These are phyloP conservation scores for Ictalurus punctatus DNA, from an alignment of 2,113 vertebrate genomes.

Conservation along the genomic window DNA sequence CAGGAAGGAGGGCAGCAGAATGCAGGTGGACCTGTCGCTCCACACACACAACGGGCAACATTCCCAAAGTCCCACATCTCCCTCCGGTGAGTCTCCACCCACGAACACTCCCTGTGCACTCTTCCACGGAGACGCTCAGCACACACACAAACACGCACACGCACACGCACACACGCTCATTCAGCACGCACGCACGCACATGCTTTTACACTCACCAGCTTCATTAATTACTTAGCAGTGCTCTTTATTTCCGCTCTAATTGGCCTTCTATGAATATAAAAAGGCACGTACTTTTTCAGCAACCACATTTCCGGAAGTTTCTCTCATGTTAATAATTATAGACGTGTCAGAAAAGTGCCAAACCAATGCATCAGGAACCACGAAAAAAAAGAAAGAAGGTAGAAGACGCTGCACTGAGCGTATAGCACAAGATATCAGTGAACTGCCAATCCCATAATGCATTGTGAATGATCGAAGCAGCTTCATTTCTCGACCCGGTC, in stretches of 20 bases:
- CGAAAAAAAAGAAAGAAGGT: background rate
- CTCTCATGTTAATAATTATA: background rate
- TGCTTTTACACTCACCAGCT: background rate
- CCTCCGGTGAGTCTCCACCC: conserved; percentile 81
- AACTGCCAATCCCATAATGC: background rate
- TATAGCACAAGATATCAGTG: too few species aligned
- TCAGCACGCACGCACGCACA: background rate
- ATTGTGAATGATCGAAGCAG: background rate
- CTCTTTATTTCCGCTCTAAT: background rate
- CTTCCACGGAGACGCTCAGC: conserved; percentile 11
- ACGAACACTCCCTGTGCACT: conserved; percentile 13
- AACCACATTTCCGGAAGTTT: background rate
- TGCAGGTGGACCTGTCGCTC: conserved; percentile 89
- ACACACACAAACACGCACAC: conserved; percentile 43
- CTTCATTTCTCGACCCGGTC: background rate
- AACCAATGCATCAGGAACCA: background rate
- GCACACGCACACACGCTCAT: conserved; percentile 16
- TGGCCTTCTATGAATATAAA: background rate
- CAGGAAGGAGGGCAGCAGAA: conserved; percentile 86
- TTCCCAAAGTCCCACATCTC: conserved; percentile 83
- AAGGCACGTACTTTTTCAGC: background rate
- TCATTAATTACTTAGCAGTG: background rate
- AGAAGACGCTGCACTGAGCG: background rate
- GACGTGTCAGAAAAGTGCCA: background rate
- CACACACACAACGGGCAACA: conserved; percentile 90